A percentile compares a stretch with the other conserved stretches of the same genome.
Evolutionary conservation across 2,113 vertebrate species (phyloP).

Genomic region (Manacus vitellinus): DNA sequence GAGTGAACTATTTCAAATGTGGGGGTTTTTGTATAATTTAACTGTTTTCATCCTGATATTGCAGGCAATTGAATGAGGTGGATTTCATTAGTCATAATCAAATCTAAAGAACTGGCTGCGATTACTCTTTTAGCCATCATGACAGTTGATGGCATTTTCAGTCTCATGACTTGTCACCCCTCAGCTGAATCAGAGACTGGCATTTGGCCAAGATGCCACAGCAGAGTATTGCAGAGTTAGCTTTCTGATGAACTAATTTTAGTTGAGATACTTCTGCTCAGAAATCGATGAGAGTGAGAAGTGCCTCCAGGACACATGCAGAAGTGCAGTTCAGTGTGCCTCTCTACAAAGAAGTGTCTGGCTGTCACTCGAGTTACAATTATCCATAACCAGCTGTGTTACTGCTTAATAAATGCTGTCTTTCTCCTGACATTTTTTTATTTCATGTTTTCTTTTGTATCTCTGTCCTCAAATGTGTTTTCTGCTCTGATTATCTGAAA

Average conservation of each 20-base stretch:
- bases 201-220: not conserved
- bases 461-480: not conserved
- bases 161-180: accelerated
- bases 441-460: not conserved
- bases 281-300: not conserved
- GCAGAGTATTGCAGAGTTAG: not conserved
- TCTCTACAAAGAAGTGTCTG: not conserved
- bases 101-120: not conserved
- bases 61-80: not conserved
- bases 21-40: not conserved
- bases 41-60: not conserved
- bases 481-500: not conserved
- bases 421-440: not conserved
- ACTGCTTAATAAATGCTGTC: not conserved
- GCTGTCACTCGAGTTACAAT: accelerated
- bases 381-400: not conserved
- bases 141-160: not conserved
- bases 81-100: not conserved
- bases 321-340: not conserved
- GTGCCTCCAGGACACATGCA: not conserved
- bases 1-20: not conserved
- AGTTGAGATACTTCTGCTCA: not conserved
- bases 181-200: not conserved
- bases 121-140: not conserved
- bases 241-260: not conserved